phyloP scores from a whole-genome alignment of 2,888 invertebrate genomes.

The Petrolisthes cinctipes region DNA sequence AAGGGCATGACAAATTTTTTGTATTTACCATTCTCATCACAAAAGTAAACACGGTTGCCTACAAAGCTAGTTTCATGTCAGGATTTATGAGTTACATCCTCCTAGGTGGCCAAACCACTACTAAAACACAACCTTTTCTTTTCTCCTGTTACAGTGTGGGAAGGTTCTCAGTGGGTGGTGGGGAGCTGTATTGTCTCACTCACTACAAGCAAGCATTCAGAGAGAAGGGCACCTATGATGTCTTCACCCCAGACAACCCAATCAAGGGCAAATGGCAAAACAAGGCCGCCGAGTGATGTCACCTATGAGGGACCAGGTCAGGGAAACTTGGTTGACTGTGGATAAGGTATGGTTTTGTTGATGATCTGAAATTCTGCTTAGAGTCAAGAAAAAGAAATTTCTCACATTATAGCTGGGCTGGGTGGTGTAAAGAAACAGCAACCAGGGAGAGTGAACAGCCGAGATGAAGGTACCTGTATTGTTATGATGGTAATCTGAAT shows the following conservation, averaged over 20 bases:
- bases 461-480: too few relatives aligned
- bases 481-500: too few relatives aligned
- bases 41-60: neutral
- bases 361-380: neutral
- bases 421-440: too few relatives aligned
- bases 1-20: neutral
- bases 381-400: too few relatives aligned
- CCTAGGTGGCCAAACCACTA: neutral
- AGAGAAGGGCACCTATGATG: conserved; percentile 79
- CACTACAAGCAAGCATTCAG: conserved; percentile 83
- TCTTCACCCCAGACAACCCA: conserved; percentile 57
- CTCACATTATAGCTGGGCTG: too few relatives aligned
- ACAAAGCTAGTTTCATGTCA: conserved; percentile 1
- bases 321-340: neutral
- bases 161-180: conserved; percentile 80
- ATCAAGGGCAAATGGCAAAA: conserved; percentile 59
- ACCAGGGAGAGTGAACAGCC: too few relatives aligned
- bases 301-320: neutral
- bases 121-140: neutral
- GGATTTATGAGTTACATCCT: neutral
- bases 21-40: neutral
- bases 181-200: conserved; percentile 79
- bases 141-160: conserved; percentile 76
- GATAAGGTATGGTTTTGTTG: neutral
- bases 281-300: conserved; percentile 45